Conservation (phyloP, 2,888 invertebrate species). For the Lacanobia oleracea region DNA sequence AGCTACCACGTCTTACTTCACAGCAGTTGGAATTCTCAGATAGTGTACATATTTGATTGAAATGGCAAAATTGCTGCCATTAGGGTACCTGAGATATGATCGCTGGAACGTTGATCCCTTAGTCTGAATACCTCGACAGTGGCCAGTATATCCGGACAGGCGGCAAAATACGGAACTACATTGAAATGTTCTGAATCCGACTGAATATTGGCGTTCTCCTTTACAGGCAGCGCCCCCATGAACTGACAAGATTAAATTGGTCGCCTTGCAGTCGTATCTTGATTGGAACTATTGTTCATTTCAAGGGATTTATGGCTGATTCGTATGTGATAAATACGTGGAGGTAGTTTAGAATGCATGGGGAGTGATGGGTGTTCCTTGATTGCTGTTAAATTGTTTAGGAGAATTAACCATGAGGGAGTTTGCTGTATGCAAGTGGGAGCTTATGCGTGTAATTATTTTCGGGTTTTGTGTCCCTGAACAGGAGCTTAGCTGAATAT, state of each 20-base stretch:
- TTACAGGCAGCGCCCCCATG: constrained; percentile 31
- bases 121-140: constrained; percentile 53
- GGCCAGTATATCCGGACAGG: constrained; percentile 38
- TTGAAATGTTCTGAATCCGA: constrained; percentile 25
- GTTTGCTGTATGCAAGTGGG: constrained; percentile 31
- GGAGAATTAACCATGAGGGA: constrained; percentile 46
- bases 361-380: constrained; percentile 52
- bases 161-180: constrained; percentile 31
- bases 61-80: constrained; percentile 79
- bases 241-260: constrained; percentile 37
- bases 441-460: constrained; percentile 20
- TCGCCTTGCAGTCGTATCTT: constrained; percentile 66
- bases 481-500: background rate
- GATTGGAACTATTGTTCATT: constrained; percentile 79
- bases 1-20: constrained; percentile 48
- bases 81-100: constrained; percentile 73
- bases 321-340: constrained; percentile 59
- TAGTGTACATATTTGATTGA: constrained; percentile 79
- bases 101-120: constrained; percentile 56
- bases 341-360: constrained; percentile 38
- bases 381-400: constrained; percentile 60
- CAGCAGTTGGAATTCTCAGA: constrained; percentile 59
- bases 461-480: constrained; percentile 17
- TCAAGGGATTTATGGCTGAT: constrained; percentile 68
- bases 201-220: constrained; percentile 14